A percentile compares a stretch with the other conserved stretches of the same genome.
phyloP scores from a whole-genome alignment of 2,113 vertebrate genomes.

The Varanus komodoensis region DNA sequence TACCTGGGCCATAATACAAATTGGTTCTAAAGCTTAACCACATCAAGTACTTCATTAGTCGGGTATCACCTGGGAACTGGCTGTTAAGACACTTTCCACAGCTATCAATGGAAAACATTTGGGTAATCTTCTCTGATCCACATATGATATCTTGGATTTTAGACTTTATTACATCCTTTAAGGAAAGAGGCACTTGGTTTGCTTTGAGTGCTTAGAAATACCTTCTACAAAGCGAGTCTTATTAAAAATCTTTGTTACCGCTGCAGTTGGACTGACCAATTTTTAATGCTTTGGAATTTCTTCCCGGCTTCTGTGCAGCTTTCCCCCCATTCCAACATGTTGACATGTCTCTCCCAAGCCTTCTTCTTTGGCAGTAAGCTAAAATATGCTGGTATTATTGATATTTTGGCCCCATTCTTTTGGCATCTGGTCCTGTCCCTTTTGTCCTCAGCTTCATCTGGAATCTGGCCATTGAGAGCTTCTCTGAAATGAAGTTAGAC shows the following conservation, averaged over 20 bases:
- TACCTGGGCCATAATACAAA: too few relatives aligned
- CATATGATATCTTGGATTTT: accelerated
- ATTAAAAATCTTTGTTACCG: background rate
- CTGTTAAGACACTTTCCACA: background rate
- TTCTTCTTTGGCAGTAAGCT: too few relatives aligned
- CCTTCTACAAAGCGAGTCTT: too few relatives aligned
- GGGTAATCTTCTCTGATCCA: background rate
- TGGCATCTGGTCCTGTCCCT: too few relatives aligned
- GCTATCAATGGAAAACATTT: background rate
- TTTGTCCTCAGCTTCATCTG: too few relatives aligned
- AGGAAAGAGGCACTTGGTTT: constrained; percentile 20
- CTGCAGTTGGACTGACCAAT: background rate
- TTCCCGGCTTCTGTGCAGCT: too few relatives aligned
- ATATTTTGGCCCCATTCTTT: too few relatives aligned
- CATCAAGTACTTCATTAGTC: background rate
- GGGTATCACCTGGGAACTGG: background rate
- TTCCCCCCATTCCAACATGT: too few relatives aligned
- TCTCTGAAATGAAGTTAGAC: too few relatives aligned
- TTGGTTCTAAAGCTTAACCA: background rate
- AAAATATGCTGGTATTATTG: too few relatives aligned
- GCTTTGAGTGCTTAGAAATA: background rate
- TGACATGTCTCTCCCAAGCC: too few relatives aligned
- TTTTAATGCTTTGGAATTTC: background rate
- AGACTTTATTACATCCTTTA: background rate
- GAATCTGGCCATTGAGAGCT: too few relatives aligned